These are phyloP conservation scores for Nannoperca obscura DNA, from an alignment of 2,797 vertebrate genomes.

Conservation along the genomic window DNA sequence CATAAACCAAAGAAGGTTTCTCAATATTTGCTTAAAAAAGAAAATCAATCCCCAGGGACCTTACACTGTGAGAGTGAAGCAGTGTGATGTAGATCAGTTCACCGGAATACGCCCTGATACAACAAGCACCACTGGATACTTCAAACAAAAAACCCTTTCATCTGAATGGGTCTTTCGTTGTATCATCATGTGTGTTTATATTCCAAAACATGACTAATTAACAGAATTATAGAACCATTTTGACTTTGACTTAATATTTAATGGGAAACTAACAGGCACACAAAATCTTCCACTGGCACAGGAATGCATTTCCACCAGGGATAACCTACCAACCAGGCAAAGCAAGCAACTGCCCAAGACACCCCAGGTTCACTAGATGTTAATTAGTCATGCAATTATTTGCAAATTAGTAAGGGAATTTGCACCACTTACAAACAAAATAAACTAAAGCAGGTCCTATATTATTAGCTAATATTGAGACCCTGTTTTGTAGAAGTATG, in stretches of 20 bases:
- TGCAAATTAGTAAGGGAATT: not conserved
- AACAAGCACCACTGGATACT: constrained; percentile 6
- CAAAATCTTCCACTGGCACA: not conserved
- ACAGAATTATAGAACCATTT: not conserved
- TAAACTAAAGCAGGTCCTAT: not conserved
- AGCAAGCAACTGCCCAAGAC: not conserved
- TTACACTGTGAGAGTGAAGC: constrained; percentile 7
- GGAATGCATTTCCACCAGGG: not conserved
- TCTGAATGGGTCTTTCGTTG: not conserved
- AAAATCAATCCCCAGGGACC: constrained; percentile 18
- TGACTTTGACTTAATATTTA: not conserved
- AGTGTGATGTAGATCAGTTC: constrained; percentile 10
- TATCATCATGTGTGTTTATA: not conserved
- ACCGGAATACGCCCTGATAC: constrained; percentile 5
- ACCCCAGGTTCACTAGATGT: not conserved
- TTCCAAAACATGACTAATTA: not conserved
- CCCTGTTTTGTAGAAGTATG: no score
- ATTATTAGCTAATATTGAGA: no score
- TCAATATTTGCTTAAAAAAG: constrained; percentile 38
- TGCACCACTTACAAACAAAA: not conserved
- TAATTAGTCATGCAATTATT: constrained; percentile 2
- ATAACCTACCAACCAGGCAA: not conserved
- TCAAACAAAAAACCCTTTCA: constrained; percentile 29
- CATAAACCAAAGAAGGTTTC: constrained; percentile 11
- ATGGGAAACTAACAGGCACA: not conserved